These are phyloP conservation scores for Lithobates pipiens DNA, from an alignment of 2,797 vertebrate genomes.

Conservation along the genomic window DNA sequence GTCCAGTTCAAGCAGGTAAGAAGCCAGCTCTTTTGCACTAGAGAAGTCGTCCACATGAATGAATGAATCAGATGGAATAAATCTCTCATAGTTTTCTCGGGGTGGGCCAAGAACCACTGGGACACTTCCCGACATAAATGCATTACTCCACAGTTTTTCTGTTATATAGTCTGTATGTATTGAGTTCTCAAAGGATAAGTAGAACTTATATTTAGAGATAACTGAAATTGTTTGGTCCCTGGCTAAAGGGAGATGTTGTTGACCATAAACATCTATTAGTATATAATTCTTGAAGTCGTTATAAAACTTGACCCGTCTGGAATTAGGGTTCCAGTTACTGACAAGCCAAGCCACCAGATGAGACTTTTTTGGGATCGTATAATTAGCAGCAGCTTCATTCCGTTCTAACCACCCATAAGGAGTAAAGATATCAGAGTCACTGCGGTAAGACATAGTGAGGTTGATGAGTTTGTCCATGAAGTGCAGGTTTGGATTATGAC, in stretches of 20 bases:
- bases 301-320: constrained; percentile 26
- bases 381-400: background rate
- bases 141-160: constrained; percentile 93
- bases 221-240: background rate
- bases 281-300: constrained; percentile 35
- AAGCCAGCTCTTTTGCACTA: constrained; percentile 78
- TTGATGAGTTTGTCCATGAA: constrained; percentile 55
- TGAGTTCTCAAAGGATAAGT: constrained; percentile 92
- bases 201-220: constrained; percentile 87
- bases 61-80: constrained; percentile 83
- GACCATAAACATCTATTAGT: constrained; percentile 34
- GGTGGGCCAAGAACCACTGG: constrained; percentile 88
- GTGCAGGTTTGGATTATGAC: constrained; percentile 21
- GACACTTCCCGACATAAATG: constrained; percentile 79
- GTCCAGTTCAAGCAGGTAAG: constrained; percentile 78
- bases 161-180: constrained; percentile 89
- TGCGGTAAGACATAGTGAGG: constrained; percentile 52
- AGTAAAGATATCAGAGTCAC: constrained; percentile 53
- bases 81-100: constrained; percentile 79
- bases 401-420: constrained; percentile 49
- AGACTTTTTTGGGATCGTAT: constrained; percentile 37
- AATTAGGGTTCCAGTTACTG: constrained; percentile 48
- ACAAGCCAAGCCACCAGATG: constrained; percentile 42
- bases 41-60: constrained; percentile 88
- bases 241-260: background rate